Conservation (phyloP, 2,113 vertebrate genomes). For the Elephantulus edwardii region DNA sequence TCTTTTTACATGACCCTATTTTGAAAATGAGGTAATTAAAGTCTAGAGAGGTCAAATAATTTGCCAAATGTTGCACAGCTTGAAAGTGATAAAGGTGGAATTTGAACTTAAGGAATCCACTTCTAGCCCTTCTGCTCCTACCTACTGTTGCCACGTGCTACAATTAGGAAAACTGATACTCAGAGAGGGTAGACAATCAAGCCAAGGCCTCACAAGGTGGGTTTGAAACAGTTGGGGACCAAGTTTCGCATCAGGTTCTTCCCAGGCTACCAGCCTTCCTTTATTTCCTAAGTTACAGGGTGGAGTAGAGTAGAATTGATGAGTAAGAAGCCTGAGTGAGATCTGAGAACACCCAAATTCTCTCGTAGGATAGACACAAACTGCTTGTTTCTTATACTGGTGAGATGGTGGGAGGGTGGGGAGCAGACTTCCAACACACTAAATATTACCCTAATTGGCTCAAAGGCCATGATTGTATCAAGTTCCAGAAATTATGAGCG, state of each 20-base stretch:
- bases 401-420: constrained; percentile 1
- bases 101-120: background rate
- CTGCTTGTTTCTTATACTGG: constrained; percentile 53
- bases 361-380: background rate
- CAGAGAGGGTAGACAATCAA: background rate
- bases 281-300: background rate
- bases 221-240: background rate
- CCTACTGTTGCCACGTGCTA: background rate
- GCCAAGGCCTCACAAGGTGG: background rate
- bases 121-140: background rate
- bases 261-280: background rate
- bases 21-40: background rate
- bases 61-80: background rate
- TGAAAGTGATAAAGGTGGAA: background rate
- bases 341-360: background rate
- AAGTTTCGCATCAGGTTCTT: background rate
- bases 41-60: background rate
- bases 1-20: no score
- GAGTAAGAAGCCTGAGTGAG: background rate
- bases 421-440: constrained; percentile 60
- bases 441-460: constrained; percentile 66
- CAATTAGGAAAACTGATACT: background rate
- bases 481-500: constrained; percentile 77
- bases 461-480: constrained; percentile 60
- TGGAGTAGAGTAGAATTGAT: background rate